These are phyloP conservation scores for Fragum fragum DNA, from an alignment of 2,888 invertebrate genomes.

Conservation along the genomic window DNA sequence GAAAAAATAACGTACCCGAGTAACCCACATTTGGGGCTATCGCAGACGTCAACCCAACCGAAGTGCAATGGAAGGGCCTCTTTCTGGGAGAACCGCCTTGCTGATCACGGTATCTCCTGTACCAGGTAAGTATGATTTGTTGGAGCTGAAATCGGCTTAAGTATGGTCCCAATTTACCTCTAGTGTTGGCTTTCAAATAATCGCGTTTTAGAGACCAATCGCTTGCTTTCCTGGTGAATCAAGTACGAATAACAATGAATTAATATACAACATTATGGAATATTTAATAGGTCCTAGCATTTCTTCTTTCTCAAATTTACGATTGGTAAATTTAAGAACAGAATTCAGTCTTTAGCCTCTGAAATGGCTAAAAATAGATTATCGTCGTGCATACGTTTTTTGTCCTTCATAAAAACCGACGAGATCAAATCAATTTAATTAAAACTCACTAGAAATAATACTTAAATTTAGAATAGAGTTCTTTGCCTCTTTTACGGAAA, in stretches of 20 bases:
- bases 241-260: not conserved
- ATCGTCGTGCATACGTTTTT: no score
- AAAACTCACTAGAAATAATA: no score
- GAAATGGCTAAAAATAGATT: no score
- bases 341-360: not conserved
- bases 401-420: no score
- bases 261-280: not conserved
- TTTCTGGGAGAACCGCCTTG: slow-evolving; percentile 91
- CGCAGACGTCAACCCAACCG: slow-evolving; percentile 92
- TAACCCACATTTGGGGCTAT: slow-evolving; percentile 74
- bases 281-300: not conserved
- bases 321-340: not conserved
- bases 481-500: no score
- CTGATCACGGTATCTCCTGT: slow-evolving; percentile 91
- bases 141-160: not conserved
- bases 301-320: not conserved
- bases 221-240: not conserved
- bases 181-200: not conserved
- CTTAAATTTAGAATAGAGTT: no score
- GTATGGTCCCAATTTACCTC: not conserved
- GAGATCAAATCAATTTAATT: no score
- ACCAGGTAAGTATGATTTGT: slow-evolving; percentile 90
- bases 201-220: not conserved
- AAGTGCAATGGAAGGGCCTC: slow-evolving; percentile 92
- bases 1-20: slow-evolving; percentile 73